Conservation (phyloP, 2,888 invertebrate species). For the Xestoiulus laeticollis region DNA sequence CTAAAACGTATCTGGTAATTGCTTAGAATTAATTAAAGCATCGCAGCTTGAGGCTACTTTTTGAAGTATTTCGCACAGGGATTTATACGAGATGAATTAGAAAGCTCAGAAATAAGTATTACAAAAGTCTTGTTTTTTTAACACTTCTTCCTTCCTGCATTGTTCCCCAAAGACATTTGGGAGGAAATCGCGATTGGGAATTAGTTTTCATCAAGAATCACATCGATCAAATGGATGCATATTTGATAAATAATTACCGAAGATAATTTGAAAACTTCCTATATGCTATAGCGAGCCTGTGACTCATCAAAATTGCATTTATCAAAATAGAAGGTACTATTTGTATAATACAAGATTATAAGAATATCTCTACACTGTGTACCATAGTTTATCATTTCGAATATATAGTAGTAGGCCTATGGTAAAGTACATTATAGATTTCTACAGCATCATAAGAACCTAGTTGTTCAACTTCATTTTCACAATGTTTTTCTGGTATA, state of each 20-base stretch:
- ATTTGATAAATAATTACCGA: too few species aligned
- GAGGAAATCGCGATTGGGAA: background rate
- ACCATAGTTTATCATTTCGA: too few species aligned
- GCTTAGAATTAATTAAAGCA: slow-evolving; percentile 8
- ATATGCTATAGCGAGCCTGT: background rate
- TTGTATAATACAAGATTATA: too few species aligned
- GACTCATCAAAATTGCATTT: background rate
- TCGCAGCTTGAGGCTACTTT: slow-evolving; percentile 17
- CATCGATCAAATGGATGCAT: background rate
- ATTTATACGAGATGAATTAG: background rate
- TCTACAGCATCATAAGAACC: too few species aligned
- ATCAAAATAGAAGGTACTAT: background rate
- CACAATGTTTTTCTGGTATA: too few species aligned
- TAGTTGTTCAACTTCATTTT: too few species aligned
- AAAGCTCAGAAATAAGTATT: background rate
- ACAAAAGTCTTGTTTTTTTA: background rate
- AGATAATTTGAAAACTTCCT: too few species aligned
- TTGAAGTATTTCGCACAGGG: background rate
- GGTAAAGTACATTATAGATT: too few species aligned
- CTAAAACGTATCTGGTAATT: background rate
- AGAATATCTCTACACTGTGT: too few species aligned
- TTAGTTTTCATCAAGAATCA: background rate
- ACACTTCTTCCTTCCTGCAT: background rate
- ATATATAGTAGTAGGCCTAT: too few species aligned
- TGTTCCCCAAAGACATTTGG: background rate